These are phyloP conservation scores for Gonatopus flavifemur DNA, from an alignment of 1,140 invertebrate genomes.

Conservation along the genomic window DNA sequence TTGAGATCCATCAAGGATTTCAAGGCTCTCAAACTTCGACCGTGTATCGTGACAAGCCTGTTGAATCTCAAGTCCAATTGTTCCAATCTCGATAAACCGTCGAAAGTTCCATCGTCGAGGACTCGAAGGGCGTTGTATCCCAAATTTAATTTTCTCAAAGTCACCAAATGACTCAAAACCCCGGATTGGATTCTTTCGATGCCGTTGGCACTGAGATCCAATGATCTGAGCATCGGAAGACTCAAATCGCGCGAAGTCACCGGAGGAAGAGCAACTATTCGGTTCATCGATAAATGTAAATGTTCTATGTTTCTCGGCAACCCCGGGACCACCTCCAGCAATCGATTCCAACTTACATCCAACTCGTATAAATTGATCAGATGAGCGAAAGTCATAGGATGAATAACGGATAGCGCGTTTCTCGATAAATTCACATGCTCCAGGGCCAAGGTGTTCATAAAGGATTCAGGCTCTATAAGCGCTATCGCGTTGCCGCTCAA, in stretches of 20 bases:
- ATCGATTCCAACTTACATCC: conserved; percentile 74
- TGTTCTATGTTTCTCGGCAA: conserved; percentile 76
- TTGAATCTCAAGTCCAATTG: conserved; percentile 78
- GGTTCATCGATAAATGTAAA: conserved; percentile 74
- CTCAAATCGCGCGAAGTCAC: conserved; percentile 68
- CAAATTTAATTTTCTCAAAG: conserved; percentile 72
- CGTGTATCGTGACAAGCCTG: conserved; percentile 67
- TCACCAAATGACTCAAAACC: conserved; percentile 68
- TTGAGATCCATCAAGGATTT: conserved; percentile 68
- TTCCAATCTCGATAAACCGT: conserved; percentile 72
- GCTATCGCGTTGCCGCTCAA: conserved; percentile 75
- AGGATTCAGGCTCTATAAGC: conserved; percentile 71
- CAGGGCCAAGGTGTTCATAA: conserved; percentile 69
- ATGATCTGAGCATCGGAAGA: conserved; percentile 68
- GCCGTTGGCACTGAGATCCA: conserved; percentile 78
- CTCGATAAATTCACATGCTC: conserved; percentile 78
- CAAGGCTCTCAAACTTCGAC: conserved; percentile 68
- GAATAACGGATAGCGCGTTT: conserved; percentile 69
- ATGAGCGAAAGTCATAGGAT: conserved; percentile 74
- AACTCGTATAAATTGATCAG: conserved; percentile 75
- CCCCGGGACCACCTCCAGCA: conserved; percentile 71
- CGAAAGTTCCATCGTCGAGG: conserved; percentile 70
- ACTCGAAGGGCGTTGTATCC: conserved; percentile 75
- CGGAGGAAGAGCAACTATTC: conserved; percentile 67
- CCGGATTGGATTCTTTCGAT: conserved; percentile 70